Evolutionary conservation across 2,797 vertebrate genomes (phyloP), one percentile per base, ranked within the genome.

Genomic region (Phrynocephalus forsythii): DNA sequence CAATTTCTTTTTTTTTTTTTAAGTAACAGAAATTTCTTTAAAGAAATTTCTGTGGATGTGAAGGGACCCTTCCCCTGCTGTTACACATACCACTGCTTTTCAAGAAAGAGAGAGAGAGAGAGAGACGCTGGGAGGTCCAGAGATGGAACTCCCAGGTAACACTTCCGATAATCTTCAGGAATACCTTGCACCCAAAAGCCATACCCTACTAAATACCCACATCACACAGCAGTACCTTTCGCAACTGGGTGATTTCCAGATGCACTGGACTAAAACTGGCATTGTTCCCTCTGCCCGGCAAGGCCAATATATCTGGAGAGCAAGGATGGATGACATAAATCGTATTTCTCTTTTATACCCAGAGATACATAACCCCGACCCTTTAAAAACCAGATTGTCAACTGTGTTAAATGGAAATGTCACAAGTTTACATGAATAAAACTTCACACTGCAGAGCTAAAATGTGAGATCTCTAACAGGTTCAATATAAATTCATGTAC

Each of bases 361-460:
- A 68, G 18, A 26, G 15, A 26, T 83, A 30, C 38, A 60, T 11
- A 78, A 71, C 16, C n/a, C 24, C 28, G 63, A n/a, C 10, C 81
- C 80, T 28, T 13, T 18, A 85, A 85, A 88, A 75, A 48, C 44
- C 26, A 79, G 68, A 91, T 60, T 63, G 79, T 0, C 0, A 82
- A 8, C 0, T 0, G 8, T 85, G 93, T 92, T 86, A 80, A 84
- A 3, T 0, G 10, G 5, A 87, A 88, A 92, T 5, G 9, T 85
- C 79, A 86, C 82, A 56, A 44, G 6, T 50, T 63, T 30, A 26
- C n/a, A 60, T n/a, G 24, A 78, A 60, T 5, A 1, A 48, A 79
- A 90, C 76, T 72, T 52, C 33, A 72, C 26, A 48, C 26, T 66
- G 28, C 72, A 89, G 4, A 38, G 4, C 63, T 44, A 66, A 83